Conservation (phyloP, 2,888 invertebrate species). For the Priocnemis perturbator region DNA sequence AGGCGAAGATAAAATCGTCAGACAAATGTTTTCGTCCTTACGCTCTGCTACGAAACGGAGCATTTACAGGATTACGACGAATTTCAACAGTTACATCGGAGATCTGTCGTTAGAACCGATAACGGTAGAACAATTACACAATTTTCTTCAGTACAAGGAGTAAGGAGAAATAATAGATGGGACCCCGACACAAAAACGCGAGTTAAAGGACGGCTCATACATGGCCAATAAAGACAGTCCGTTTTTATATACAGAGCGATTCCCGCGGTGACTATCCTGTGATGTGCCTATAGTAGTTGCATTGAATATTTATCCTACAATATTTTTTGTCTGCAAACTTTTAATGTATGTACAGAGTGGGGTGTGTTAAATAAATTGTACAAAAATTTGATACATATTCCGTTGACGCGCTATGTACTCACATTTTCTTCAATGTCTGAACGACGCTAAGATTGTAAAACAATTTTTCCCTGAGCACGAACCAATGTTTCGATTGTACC, state of each 20-base stretch:
- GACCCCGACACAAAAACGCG: no score
- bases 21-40: conserved; percentile 80
- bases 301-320: no score
- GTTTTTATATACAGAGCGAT: no score
- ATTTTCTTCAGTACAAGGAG: conserved; percentile 81
- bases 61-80: conserved; percentile 82
- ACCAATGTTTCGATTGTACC: conserved; percentile 81
- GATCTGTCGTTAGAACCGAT: conserved; percentile 80
- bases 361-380: no score
- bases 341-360: neutral
- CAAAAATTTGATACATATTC: neutral
- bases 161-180: conserved; percentile 50
- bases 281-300: no score
- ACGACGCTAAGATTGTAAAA: conserved; percentile 87
- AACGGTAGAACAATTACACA: conserved; percentile 79
- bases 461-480: conserved; percentile 81
- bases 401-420: conserved; percentile 23
- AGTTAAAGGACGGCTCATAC: no score
- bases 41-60: conserved; percentile 83
- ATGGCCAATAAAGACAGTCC: no score
- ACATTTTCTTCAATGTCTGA: conserved; percentile 82
- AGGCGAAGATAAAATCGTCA: conserved; percentile 79
- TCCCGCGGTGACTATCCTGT: no score
- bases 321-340: neutral
- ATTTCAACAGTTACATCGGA: conserved; percentile 82